Evolutionary conservation across 2,113 vertebrate genomes (phyloP), one percentile per base, ranked within the genome.

Genomic region (Ophiodon elongatus): DNA sequence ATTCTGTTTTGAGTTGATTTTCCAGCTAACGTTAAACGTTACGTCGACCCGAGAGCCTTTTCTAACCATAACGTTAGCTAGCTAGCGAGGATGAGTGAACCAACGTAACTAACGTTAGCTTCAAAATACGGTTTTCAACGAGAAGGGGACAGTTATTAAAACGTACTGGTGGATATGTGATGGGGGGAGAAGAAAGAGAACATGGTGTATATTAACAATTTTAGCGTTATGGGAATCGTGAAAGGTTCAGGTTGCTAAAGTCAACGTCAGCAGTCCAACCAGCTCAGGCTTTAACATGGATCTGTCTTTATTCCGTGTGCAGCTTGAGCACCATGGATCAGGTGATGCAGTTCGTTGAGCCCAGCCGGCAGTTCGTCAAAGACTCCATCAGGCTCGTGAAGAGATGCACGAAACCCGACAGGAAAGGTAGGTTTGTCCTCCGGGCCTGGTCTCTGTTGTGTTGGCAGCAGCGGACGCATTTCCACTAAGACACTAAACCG

Each of bases 341-440:
- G 92, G 97, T 99, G 3, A 99, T 98, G 98, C 98, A 99, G 35
- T 99, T 99, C 25, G 98, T 99, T 23, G 98, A 99, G 90, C 98
- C 98, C 56, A 98, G 98, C 60, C 96, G 98, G 71, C 98, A 99
- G 83, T 99, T 99, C 84, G 98, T 99, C 59, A 99, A 99, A 86
- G 98, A 99, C 80, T 99, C 98, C 0, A 98, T 99, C 82, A 95
- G 98, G n/a, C 98, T 99, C 11, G 98, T 99, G 4, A 99, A 99
- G 83, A 97, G 98, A 83, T 99, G 98, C 81, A 99, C 98, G 17
- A 99, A 99, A 85, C 98, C 98, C n/a, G 98, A 99, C 85, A 96
- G 98, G 80, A 99, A 99, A 98, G 98, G 98, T 98, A 95, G 0
- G 68, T 27, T 33, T 31, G 37, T 6, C 2, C 6, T 47, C 1